These are phyloP conservation scores for Silvanus unidentatus DNA, from an alignment of 2,888 invertebrate genomes.

Conservation along the genomic window DNA sequence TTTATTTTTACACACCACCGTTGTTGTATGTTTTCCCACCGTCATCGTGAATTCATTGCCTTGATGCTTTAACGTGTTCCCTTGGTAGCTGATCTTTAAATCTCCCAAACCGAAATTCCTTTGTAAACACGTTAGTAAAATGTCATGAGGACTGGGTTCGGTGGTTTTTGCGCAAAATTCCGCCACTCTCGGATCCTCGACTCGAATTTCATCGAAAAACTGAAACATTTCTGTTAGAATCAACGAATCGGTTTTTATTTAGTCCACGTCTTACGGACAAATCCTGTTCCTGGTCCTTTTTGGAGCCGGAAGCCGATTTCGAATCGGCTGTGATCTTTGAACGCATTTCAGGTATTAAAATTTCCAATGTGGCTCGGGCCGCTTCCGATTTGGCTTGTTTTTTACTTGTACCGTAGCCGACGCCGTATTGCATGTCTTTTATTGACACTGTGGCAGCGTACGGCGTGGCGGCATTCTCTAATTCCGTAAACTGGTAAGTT, in stretches of 20 bases:
- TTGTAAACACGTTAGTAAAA: conserved; percentile 85
- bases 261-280: no score
- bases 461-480: conserved; percentile 85
- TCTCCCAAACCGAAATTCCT: conserved; percentile 89
- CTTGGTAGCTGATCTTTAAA: conserved; percentile 76
- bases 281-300: conserved; percentile 48
- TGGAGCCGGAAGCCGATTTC: conserved; percentile 44
- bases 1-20: conserved; percentile 92
- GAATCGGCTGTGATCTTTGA: conserved; percentile 67
- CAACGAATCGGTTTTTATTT: no score
- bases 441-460: conserved; percentile 92
- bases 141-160: conserved; percentile 91
- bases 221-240: conserved; percentile 29
- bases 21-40: conserved; percentile 86
- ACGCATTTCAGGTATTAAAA: conserved; percentile 88
- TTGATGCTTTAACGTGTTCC: conserved; percentile 79
- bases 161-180: conserved; percentile 96
- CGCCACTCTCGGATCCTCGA: conserved; percentile 89
- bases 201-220: conserved; percentile 89
- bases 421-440: conserved; percentile 88
- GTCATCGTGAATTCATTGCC: conserved; percentile 92
- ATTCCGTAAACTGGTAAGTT: conserved; percentile 83
- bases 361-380: conserved; percentile 80
- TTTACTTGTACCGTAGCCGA: conserved; percentile 91
- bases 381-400: conserved; percentile 94